Conservation (phyloP, 2,888 invertebrate species). For the Athetis lepigone region DNA sequence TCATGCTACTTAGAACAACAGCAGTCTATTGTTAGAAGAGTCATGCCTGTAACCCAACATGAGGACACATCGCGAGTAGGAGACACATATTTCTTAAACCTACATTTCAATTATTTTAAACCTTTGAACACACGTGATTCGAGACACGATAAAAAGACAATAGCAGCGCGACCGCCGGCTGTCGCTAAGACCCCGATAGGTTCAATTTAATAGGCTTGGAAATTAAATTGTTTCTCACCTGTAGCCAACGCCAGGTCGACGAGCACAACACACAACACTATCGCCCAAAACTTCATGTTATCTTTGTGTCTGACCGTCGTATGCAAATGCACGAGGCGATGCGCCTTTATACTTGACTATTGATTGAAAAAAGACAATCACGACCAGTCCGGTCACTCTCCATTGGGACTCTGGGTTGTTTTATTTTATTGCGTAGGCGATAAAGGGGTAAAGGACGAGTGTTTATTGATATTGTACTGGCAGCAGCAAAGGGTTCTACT, state of each 20-base stretch:
- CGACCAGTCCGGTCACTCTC: constrained; percentile 42
- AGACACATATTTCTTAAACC: no score
- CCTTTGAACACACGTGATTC: no score
- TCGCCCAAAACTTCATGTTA: constrained; percentile 52
- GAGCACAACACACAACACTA: constrained; percentile 41
- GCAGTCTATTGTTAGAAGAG: no score
- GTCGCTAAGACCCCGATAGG: no score
- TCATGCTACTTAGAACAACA: no score
- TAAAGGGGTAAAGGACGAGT: constrained; percentile 39
- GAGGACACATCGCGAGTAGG: no score
- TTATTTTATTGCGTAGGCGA: constrained; percentile 33
- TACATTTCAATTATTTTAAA: no score
- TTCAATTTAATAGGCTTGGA: not conserved
- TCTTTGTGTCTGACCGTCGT: constrained; percentile 7
- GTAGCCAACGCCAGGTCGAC: constrained; percentile 31
- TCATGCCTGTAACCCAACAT: no score
- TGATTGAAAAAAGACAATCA: constrained; percentile 25
- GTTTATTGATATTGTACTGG: constrained; percentile 34
- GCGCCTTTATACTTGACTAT: constrained; percentile 28
- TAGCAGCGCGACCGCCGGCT: no score
- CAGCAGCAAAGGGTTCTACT: constrained; percentile 16
- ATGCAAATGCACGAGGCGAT: constrained; percentile 18
- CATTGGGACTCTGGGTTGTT: constrained; percentile 38
- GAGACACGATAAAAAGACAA: no score
- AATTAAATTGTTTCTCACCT: constrained; percentile 32